Conservation (phyloP, 2,113 vertebrate species). For the Pristiophorus japonicus region DNA sequence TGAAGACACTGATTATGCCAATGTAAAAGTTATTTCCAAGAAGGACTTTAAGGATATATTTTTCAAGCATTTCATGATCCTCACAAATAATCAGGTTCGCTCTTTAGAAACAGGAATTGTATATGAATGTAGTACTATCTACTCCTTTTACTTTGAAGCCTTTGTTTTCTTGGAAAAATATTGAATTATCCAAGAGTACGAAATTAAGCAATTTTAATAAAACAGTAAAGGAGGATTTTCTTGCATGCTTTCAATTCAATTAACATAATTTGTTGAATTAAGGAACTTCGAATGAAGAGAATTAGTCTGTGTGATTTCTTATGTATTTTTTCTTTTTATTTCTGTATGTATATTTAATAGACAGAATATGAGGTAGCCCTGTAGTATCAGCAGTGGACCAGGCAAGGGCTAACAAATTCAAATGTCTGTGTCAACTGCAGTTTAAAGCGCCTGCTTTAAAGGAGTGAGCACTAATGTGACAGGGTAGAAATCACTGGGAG, state of each 20-base stretch:
- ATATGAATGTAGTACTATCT: background rate
- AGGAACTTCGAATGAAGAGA: background rate
- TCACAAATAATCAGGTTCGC: conserved; percentile 61
- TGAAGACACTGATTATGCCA: conserved; percentile 48
- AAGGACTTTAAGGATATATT: conserved; percentile 55
- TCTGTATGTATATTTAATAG: background rate
- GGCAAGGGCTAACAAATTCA: background rate
- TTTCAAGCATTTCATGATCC: conserved; percentile 49
- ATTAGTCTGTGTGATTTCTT: background rate
- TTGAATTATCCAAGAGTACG: background rate
- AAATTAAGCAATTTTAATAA: background rate
- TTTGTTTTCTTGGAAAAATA: background rate
- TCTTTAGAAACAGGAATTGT: background rate
- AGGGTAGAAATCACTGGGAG: background rate
- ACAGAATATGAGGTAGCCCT: background rate
- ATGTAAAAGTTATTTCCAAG: conserved; percentile 46
- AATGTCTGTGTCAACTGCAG: background rate
- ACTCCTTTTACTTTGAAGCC: background rate
- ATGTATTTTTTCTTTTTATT: background rate
- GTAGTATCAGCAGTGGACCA: background rate
- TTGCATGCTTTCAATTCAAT: conserved; percentile 2
- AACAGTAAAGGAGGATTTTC: background rate
- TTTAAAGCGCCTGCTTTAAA: background rate
- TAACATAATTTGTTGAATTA: background rate
- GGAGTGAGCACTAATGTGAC: background rate